A percentile compares a stretch with the other conserved stretches of the same genome.
phyloP scores from a whole-genome alignment of 2,113 vertebrate species.

The Mixornis gularis region DNA sequence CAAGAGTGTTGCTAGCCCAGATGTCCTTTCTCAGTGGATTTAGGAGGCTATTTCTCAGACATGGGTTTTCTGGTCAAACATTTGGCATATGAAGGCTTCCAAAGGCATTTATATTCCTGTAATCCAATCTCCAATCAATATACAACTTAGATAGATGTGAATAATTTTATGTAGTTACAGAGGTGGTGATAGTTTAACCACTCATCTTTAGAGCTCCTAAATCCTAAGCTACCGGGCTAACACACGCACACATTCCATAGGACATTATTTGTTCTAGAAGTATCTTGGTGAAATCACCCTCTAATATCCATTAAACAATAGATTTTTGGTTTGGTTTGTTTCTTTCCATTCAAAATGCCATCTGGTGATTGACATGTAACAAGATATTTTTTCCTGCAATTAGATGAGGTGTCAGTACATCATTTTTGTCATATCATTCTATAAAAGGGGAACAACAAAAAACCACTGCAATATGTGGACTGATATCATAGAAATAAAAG shows the following conservation, averaged over 20 bases:
- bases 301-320: background rate
- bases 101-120: background rate
- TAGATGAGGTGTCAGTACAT: background rate
- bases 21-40: background rate
- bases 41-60: background rate
- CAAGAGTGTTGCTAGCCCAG: background rate
- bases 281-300: background rate
- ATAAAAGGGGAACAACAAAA: background rate
- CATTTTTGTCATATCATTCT: background rate
- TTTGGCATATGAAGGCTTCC: background rate
- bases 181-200: background rate
- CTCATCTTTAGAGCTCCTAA: background rate
- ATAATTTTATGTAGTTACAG: background rate
- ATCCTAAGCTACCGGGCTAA: background rate
- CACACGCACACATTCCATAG: background rate
- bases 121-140: background rate
- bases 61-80: background rate
- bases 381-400: background rate
- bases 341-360: background rate
- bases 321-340: background rate
- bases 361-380: background rate
- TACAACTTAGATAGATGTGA: background rate
- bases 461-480: background rate
- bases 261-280: background rate
- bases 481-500: background rate